phyloP scores from a whole-genome alignment of 2,888 invertebrate genomes.

The Sericinus montela region DNA sequence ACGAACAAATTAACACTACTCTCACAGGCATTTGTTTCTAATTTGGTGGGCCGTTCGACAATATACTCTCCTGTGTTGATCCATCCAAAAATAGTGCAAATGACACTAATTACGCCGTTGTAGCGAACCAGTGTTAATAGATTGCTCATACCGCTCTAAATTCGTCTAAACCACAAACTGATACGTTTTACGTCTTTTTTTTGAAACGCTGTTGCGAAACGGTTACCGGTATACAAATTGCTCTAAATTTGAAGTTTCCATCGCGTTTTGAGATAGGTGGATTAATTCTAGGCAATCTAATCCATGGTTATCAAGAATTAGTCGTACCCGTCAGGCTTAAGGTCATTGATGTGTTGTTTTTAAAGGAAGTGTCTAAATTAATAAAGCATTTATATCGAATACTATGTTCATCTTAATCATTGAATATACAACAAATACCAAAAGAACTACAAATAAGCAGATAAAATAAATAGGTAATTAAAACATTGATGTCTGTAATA shows the following conservation, averaged over 20 bases:
- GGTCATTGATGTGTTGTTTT: too few species aligned
- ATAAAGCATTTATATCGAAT: too few species aligned
- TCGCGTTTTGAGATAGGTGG: too few species aligned
- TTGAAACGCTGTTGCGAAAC: constrained; percentile 11
- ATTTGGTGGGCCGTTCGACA: constrained; percentile 67
- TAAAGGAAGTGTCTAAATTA: too few species aligned
- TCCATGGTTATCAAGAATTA: too few species aligned
- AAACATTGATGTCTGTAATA: too few species aligned
- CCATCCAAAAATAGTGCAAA: constrained; percentile 75
- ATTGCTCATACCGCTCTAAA: constrained; percentile 59
- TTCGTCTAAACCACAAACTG: constrained; percentile 40
- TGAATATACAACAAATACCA: too few species aligned
- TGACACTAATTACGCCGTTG: constrained; percentile 72
- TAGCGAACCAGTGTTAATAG: constrained; percentile 63
- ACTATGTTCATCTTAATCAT: too few species aligned
- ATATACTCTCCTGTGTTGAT: constrained; percentile 69
- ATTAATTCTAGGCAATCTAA: too few species aligned
- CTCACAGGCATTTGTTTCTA: constrained; percentile 68
- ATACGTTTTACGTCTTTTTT: constrained; percentile 21
- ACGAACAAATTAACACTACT: constrained; percentile 72
- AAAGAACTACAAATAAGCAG: too few species aligned
- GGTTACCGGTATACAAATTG: background rate
- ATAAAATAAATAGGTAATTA: too few species aligned
- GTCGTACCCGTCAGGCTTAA: too few species aligned
- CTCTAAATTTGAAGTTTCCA: background rate